Percentiles rank a stretch among this genome's conserved stretches.
Conservation (phyloP, 2,888 invertebrate species). For the Plebejus melissa region DNA sequence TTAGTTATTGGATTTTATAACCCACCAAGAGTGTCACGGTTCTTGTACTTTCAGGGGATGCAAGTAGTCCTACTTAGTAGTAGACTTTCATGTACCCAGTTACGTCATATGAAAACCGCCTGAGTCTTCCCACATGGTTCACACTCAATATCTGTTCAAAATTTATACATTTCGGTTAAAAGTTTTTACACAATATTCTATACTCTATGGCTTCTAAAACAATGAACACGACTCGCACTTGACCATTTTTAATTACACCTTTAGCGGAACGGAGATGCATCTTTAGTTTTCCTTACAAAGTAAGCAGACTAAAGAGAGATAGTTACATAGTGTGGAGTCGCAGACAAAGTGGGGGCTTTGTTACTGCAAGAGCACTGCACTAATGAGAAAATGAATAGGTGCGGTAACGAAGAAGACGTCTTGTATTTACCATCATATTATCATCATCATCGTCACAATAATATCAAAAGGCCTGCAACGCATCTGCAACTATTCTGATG, state of each 20-base stretch:
- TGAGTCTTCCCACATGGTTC: too few relatives aligned
- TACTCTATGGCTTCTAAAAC: background rate
- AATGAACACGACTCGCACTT: too few relatives aligned
- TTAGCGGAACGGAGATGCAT: too few relatives aligned
- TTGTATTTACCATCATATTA: background rate
- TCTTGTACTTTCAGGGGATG: background rate
- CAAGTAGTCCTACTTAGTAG: too few relatives aligned
- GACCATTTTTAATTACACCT: too few relatives aligned
- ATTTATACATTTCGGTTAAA: too few relatives aligned
- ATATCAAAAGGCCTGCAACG: too few relatives aligned
- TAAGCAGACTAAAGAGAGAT: background rate
- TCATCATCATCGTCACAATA: background rate
- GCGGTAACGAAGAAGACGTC: background rate
- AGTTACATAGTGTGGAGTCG: background rate
- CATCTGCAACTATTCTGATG: too few relatives aligned
- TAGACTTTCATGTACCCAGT: too few relatives aligned
- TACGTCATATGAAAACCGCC: too few relatives aligned
- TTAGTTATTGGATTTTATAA: background rate
- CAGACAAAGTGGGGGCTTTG: background rate
- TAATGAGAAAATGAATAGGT: conserved; percentile 3
- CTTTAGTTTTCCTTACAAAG: background rate
- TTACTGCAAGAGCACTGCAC: background rate
- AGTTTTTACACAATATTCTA: background rate
- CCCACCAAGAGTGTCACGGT: background rate
- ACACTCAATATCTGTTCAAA: too few relatives aligned